These are phyloP conservation scores for Bufo gargarizans DNA, from an alignment of 2,113 vertebrate species.

Conservation along the genomic window DNA sequence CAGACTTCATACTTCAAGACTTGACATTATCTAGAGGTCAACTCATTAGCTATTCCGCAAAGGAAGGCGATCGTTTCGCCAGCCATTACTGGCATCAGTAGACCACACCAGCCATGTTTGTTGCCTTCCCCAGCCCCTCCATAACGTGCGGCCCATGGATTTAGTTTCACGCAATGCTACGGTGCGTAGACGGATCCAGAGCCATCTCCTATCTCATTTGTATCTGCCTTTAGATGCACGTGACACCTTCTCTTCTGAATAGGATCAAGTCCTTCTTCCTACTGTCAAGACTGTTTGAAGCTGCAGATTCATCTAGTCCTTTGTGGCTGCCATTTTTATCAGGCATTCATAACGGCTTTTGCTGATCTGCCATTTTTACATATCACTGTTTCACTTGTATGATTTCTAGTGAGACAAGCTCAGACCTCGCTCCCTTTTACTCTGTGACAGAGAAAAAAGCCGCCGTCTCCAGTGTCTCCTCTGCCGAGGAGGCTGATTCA, in stretches of 20 bases:
- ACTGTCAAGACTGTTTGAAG: constrained; percentile 65
- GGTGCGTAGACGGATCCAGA: constrained; percentile 66
- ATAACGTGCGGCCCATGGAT: neutral
- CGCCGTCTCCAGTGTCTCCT: constrained; percentile 72
- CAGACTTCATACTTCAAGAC: neutral
- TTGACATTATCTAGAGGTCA: neutral
- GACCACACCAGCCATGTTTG: neutral
- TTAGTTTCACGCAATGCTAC: neutral
- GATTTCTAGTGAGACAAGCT: constrained; percentile 79
- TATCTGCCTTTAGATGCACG: constrained; percentile 71
- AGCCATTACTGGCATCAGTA: neutral
- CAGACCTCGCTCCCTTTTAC: constrained; percentile 70
- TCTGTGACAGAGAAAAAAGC: constrained; percentile 68
- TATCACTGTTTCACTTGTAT: constrained; percentile 63
- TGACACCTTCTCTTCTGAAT: constrained; percentile 71
- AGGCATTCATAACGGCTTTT: constrained; percentile 67
- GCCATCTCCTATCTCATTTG: constrained; percentile 73
- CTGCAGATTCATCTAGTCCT: constrained; percentile 71
- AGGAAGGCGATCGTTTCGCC: neutral
- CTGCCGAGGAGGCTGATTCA: constrained; percentile 78
- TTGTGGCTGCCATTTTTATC: constrained; percentile 75
- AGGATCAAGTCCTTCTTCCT: constrained; percentile 68
- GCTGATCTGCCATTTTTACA: constrained; percentile 64
- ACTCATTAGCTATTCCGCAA: neutral
- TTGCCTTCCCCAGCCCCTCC: neutral